Conservation (phyloP, 2,888 invertebrate species). For the Nemotelus pantherinus region DNA sequence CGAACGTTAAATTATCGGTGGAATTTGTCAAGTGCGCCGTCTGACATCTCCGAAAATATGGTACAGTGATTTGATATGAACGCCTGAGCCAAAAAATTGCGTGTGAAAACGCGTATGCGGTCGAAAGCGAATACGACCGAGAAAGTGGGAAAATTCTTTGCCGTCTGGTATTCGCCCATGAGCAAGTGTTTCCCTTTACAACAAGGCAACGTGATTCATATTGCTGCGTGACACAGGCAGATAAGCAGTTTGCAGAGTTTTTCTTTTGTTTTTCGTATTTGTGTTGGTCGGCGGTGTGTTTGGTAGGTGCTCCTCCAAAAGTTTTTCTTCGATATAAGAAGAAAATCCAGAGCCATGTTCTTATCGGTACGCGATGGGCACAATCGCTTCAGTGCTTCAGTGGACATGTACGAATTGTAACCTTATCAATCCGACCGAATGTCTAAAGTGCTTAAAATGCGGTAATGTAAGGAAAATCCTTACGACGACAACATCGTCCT, state of each 20-base stretch:
- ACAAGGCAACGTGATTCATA: slow-evolving; percentile 30
- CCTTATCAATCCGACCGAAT: slow-evolving; percentile 89
- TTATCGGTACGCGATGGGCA: slow-evolving; percentile 73
- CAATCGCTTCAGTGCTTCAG: slow-evolving; percentile 92
- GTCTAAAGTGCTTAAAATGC: slow-evolving; percentile 84
- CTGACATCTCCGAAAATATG: neutral
- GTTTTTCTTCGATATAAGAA: slow-evolving; percentile 41
- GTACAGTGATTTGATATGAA: slow-evolving; percentile 1
- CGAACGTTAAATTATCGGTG: neutral
- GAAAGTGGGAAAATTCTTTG: slow-evolving; percentile 5
- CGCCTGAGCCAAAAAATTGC: slow-evolving; percentile 19
- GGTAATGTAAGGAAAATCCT: slow-evolving; percentile 71
- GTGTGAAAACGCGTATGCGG: slow-evolving; percentile 14
- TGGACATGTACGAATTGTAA: slow-evolving; percentile 91
- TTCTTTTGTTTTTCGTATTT: neutral
- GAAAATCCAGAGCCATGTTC: slow-evolving; percentile 55
- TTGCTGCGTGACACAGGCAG: neutral
- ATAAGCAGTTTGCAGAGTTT: neutral
- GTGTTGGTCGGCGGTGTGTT: neutral
- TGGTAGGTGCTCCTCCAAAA: slow-evolving; percentile 13
- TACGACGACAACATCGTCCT: slow-evolving; percentile 55
- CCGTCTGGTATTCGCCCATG: slow-evolving; percentile 27
- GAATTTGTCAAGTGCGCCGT: neutral
- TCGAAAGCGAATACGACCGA: neutral
- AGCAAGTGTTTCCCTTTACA: slow-evolving; percentile 6